Base-by-base conservation (phyloP, 2,797 vertebrate genomes). In the Selene dorsalis region DNA sequence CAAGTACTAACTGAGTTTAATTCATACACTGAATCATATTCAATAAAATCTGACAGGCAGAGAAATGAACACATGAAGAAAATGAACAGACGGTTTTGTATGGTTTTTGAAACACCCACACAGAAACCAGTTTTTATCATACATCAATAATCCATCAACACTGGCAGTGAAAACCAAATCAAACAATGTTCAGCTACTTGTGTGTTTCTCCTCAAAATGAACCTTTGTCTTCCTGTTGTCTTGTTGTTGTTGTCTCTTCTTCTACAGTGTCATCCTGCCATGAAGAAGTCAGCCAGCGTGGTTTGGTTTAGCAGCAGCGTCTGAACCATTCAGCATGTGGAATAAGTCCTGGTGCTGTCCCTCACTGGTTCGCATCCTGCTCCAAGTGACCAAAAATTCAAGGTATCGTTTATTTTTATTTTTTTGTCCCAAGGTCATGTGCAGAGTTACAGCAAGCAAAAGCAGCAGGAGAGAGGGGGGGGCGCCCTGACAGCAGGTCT, bases 341-440 rank as follows among this genome's bases (percentile, higher is more conserved):
- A 50, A 13, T 11, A 28, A 69, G 45, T 78, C 70, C 69, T 18
- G n/a, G 55, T 11, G 52, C 86, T 71, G 81, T 79, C 41, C 24
- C 57, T 32, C 32, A 55, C 70, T 43, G 75, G 73, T 85, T 89
- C 70, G n/a, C 20, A 66, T 69, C 79, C 81, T 83, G 79, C 83
- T 87, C 75, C 48, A 3, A 75, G 70, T 78, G 80, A 82, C 79
- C 84, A 65, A 81, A 84, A 82, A 87, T 80, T 75, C 84, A 70
- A 69, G 38, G 64, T 83, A 35, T 79, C 69, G 73, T 72, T 76
- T 56, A 75, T 70, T 76, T 56, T 56, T 17, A n/a, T 24, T n/a
- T 10, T 0, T 35, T 35, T 35, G 32, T 35, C 48, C 38, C 22
- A 80, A 66, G 73, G 77, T 87, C 78, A 61, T 35, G 64, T 79